phyloP scores from a whole-genome alignment of 1,140 invertebrate genomes.

The Potamilus streckersoni region DNA sequence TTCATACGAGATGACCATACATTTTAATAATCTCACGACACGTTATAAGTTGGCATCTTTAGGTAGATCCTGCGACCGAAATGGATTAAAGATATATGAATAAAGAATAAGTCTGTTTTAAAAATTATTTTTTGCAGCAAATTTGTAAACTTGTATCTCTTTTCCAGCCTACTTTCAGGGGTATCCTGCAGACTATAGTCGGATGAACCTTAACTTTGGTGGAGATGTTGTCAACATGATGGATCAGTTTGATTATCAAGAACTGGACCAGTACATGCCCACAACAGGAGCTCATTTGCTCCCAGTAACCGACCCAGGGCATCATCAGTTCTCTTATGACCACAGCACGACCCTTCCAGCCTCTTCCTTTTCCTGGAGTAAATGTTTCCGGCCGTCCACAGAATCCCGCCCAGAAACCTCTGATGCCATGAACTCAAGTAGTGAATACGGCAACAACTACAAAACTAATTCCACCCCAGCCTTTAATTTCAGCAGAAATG shows the following conservation, averaged over 20 bases:
- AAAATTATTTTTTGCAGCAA: neutral
- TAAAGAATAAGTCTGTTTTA: neutral
- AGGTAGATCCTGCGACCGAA: too few species aligned
- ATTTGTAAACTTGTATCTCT: conserved; percentile 5
- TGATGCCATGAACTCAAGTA: conserved; percentile 17
- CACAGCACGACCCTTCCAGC: conserved; percentile 15
- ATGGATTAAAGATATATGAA: neutral
- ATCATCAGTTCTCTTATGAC: too few species aligned
- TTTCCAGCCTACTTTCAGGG: conserved; percentile 43
- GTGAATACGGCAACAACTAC: too few species aligned
- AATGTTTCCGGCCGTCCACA: conserved; percentile 28
- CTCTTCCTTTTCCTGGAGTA: conserved; percentile 37
- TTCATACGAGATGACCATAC: too few species aligned
- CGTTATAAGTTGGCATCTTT: too few species aligned
- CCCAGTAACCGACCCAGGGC: too few species aligned
- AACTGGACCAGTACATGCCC: conserved; percentile 78
- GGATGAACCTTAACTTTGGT: conserved; percentile 69
- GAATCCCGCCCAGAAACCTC: conserved; percentile 41
- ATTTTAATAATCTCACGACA: too few species aligned
- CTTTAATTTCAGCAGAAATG: conserved; percentile 51
- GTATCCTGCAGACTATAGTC: conserved; percentile 70
- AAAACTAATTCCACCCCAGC: conserved; percentile 31
- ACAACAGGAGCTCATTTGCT: conserved; percentile 20
- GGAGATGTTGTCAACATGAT: conserved; percentile 70
- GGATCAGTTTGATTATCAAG: conserved; percentile 70